Evolutionary conservation across 2,888 invertebrate species (phyloP).

Genomic region (Scaptomyza reducta): DNA sequence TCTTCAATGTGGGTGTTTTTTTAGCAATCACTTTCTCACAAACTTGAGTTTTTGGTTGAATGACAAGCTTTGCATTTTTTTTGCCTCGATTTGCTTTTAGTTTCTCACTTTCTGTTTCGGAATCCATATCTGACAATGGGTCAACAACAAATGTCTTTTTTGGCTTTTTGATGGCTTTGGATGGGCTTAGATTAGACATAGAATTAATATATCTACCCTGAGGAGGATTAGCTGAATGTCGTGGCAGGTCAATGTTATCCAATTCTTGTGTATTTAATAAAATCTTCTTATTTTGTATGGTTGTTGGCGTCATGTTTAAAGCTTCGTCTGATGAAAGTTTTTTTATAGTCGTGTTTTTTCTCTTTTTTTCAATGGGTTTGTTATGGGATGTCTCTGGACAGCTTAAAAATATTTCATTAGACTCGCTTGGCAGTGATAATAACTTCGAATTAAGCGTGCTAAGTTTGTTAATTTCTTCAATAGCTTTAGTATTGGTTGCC

Average conservation of each 20-base stretch:
- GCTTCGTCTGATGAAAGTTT: background rate
- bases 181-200: constrained; percentile 1
- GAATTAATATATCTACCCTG: constrained; percentile 1
- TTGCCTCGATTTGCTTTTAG: constrained; percentile 2
- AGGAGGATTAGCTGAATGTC: background rate
- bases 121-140: background rate
- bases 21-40: background rate
- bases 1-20: background rate
- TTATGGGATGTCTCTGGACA: background rate
- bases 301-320: background rate
- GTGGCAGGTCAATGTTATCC: background rate
- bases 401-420: background rate
- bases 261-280: constrained; percentile 4
- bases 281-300: constrained; percentile 7
- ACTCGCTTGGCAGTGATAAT: background rate
- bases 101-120: constrained; percentile 18
- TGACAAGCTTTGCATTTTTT: background rate
- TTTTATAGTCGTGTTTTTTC: background rate
- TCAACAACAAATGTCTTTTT: constrained; percentile 5
- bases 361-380: background rate
- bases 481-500: background rate
- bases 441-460: background rate
- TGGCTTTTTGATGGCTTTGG: background rate
- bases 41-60: background rate
- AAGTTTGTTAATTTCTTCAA: background rate